phyloP scores from a whole-genome alignment of 30 jellyfish, hydroid and myxozoan species.

The Phacellophora camtschatica region DNA sequence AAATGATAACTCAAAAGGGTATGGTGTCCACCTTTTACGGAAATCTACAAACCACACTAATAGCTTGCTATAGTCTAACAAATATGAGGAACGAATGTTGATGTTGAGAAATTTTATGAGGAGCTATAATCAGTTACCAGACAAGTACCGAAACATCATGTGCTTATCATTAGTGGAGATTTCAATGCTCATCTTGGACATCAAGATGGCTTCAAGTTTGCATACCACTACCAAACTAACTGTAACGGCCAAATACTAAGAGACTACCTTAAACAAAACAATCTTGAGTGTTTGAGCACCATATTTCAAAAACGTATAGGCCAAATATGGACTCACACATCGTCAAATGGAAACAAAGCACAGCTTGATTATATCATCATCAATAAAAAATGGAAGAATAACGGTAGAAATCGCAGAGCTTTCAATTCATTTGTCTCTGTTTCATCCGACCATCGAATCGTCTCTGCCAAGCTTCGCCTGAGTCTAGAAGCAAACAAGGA shows the following conservation, averaged over 20 bases:
- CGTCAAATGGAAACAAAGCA: constrained; percentile 11
- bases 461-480: background rate
- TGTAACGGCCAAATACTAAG: background rate
- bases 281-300: background rate
- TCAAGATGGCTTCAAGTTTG: background rate
- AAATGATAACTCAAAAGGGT: too few species aligned
- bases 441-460: constrained; percentile 1
- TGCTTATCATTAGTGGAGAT: background rate
- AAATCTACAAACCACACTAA: too few species aligned
- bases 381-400: constrained; percentile 9
- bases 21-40: too few species aligned
- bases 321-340: constrained; percentile 5
- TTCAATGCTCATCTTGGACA: constrained; percentile 9
- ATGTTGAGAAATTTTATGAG: too few species aligned
- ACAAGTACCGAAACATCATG: background rate
- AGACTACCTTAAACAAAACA: background rate
- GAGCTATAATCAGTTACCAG: too few species aligned
- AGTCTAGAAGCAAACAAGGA: background rate
- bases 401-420: background rate
- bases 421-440: background rate
- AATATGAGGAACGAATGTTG: too few species aligned
- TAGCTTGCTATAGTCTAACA: too few species aligned
- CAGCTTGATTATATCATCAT: constrained; percentile 13
- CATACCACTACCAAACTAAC: background rate
- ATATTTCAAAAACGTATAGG: background rate